Percentiles rank a stretch among this genome's conserved stretches.
These are phyloP conservation scores for Whitmania pigra DNA, from an alignment of 1,140 invertebrate genomes.

Conservation along the genomic window DNA sequence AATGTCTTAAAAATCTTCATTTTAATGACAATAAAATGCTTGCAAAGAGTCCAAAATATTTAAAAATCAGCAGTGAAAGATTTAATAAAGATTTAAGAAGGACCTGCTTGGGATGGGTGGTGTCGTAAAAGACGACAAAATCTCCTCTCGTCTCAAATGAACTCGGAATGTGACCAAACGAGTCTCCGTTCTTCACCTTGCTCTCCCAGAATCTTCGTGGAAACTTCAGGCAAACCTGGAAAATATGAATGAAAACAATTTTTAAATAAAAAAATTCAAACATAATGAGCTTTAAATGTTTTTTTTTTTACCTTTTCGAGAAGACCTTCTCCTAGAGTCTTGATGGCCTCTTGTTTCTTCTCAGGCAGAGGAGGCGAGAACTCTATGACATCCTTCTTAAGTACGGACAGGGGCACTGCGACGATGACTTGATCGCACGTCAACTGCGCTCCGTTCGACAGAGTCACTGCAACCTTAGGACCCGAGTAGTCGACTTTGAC, in stretches of 20 bases:
- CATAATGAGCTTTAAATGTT: constrained; percentile 9
- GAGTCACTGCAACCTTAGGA: constrained; percentile 29
- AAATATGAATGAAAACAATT: neutral
- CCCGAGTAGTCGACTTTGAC: constrained; percentile 35
- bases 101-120: neutral
- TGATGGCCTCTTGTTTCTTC: constrained; percentile 38
- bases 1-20: no score
- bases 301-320: constrained; percentile 42
- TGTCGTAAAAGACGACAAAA: constrained; percentile 23
- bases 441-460: constrained; percentile 27
- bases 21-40: no score
- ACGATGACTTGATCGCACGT: constrained; percentile 37
- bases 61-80: no score
- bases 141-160: constrained; percentile 14
- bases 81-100: no score
- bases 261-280: neutral
- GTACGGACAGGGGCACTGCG: constrained; percentile 40
- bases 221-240: constrained; percentile 21
- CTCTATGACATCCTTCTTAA: constrained; percentile 35
- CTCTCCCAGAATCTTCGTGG: constrained; percentile 16
- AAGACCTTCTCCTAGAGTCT: constrained; percentile 39
- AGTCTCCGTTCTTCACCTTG: constrained; percentile 16
- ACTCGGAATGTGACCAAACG: constrained; percentile 22
- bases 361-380: constrained; percentile 42
- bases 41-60: no score